phyloP scores from a whole-genome alignment of 2,113 vertebrate genomes.

The Onychorhynchus coronatus region DNA sequence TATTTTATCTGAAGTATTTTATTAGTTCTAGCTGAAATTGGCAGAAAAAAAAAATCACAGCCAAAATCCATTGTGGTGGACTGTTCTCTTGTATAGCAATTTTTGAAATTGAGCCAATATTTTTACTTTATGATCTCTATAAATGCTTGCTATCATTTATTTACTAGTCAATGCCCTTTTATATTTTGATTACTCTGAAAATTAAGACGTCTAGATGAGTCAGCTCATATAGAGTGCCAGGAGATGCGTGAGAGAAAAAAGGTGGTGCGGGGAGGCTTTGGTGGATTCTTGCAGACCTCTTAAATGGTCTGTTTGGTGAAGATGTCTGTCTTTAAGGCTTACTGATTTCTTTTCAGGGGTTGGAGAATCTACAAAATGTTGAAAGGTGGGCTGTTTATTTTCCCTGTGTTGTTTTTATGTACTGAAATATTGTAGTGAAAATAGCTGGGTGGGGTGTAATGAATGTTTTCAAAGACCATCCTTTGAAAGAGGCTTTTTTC shows the following conservation, averaged over 20 bases:
- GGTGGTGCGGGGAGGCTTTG: background rate
- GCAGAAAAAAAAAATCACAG: background rate
- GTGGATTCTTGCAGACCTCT: background rate
- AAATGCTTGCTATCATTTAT: background rate
- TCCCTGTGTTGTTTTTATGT: constrained; percentile 51
- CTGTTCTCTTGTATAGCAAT: background rate
- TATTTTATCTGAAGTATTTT: background rate
- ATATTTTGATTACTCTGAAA: background rate
- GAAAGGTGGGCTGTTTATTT: constrained; percentile 53
- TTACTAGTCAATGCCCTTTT: background rate
- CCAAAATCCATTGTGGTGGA: background rate
- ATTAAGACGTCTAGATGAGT: background rate
- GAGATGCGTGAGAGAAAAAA: background rate
- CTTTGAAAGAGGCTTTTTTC: constrained; percentile 57
- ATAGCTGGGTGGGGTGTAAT: constrained; percentile 53
- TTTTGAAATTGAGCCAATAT: background rate
- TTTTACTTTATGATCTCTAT: background rate
- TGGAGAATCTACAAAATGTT: background rate
- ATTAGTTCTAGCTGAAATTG: background rate
- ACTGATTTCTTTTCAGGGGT: background rate
- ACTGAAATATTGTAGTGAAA: constrained; percentile 58
- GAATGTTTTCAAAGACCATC: constrained; percentile 52
- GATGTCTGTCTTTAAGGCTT: background rate
- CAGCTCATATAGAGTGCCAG: background rate
- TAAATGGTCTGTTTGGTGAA: background rate